A percentile compares a stretch with the other conserved stretches of the same genome.
Conservation (phyloP, 37 sponge, comb jelly and placozoan species). For the Haliclona indistincta region DNA sequence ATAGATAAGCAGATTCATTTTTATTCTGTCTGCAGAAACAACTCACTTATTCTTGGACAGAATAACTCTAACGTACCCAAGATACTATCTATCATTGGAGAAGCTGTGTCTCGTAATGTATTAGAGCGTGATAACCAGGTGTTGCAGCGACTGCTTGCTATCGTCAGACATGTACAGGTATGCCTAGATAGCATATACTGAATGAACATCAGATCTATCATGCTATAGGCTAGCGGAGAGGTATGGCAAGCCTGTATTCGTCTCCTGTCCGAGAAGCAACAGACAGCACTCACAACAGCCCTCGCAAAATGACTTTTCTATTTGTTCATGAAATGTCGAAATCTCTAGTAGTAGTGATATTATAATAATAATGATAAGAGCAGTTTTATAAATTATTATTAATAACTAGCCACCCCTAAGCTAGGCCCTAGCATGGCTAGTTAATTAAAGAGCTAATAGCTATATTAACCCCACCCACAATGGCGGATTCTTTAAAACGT, state of each 20-base stretch:
- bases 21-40: slow-evolving; percentile 57
- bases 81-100: slow-evolving; percentile 80
- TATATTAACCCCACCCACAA: too few species aligned
- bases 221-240: slow-evolving; percentile 53
- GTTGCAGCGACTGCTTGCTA: slow-evolving; percentile 64
- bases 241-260: slow-evolving; percentile 76
- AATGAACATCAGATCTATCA: background rate
- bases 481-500: too few species aligned
- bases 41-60: slow-evolving; percentile 68
- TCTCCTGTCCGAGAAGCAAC: slow-evolving; percentile 61
- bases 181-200: background rate
- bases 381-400: too few species aligned
- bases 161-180: slow-evolving; percentile 88
- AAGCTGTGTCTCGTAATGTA: slow-evolving; percentile 62
- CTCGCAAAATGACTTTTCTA: slow-evolving; percentile 34
- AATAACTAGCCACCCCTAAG: too few species aligned
- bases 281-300: slow-evolving; percentile 44
- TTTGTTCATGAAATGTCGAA: too few species aligned
- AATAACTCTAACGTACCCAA: slow-evolving; percentile 81
- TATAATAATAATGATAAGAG: too few species aligned
- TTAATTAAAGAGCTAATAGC: too few species aligned
- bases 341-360: too few species aligned
- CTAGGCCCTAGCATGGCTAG: too few species aligned
- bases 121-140: slow-evolving; percentile 53
- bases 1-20: slow-evolving; percentile 23